Evolutionary conservation across 2,888 invertebrate species (phyloP), one percentile per base, ranked within the genome.

Genomic region (Nemapogon koenigi): DNA sequence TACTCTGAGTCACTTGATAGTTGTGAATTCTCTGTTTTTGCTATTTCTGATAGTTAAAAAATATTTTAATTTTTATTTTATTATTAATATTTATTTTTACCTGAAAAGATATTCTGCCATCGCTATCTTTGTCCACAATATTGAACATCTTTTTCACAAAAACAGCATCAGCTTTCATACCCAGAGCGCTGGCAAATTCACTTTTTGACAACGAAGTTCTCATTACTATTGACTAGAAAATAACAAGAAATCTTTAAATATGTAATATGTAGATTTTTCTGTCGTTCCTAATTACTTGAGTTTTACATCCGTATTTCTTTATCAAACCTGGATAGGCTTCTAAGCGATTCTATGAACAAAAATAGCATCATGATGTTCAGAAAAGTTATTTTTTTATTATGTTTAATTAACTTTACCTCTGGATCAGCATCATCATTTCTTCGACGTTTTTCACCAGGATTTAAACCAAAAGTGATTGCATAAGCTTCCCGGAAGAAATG

Each of bases 61-160:
- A 22, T 22, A 22, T 22, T 22, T 22, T 22, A 22, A 7, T 10
- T 7, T 7, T 22, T 7, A 22, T 22, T 7, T 10, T 22, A 22
- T 4, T 22, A 11, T 8, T 4, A 7, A 11, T 28, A 6, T 4
- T 4, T 28, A 28, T 11, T 4, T 6, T 28, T 33, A 87, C 91
- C 78, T 92, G 91, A 62, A 97, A 97, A 3, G 93, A 94, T 49
- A 97, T 96, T 43, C 93, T 81, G 2, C 96, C 95, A 63, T 95
- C 94, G 41, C 92, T 85, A 58, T 95, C 94, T 59, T 94, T 95
- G 62, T 97, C 96, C 0, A 96, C 95, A 52, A 96, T 95, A 52
- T 96, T 95, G 61, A 97, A 97, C 97, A 97, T 97, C 69, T 95
- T 93, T 53, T 92, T 88, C 0, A 97, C 96, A 59, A 97, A 97